Evolutionary conservation across 2,113 vertebrate species (phyloP).

Genomic region (Phrynosoma blainvillii): DNA sequence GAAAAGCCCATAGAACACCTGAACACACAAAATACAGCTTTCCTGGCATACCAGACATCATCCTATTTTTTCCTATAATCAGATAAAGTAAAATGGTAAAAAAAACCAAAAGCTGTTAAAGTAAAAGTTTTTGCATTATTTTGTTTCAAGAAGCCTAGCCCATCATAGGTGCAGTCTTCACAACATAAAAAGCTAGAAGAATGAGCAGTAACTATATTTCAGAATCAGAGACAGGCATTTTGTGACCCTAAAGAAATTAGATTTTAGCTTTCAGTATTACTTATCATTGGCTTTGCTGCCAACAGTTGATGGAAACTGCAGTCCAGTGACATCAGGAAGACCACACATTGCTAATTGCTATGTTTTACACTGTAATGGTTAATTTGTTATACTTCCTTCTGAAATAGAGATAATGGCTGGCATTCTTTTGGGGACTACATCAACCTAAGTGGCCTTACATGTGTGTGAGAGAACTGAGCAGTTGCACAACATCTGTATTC

Average conservation of each 20-base stretch:
- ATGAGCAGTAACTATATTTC: not conserved
- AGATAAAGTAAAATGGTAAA: not conserved
- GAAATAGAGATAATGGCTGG: no score
- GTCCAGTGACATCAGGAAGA: no score
- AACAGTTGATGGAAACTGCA: no score
- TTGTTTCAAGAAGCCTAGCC: conserved; percentile 1
- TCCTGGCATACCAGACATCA: not conserved
- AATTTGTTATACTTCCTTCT: no score
- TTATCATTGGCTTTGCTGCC: not conserved
- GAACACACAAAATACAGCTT: not conserved
- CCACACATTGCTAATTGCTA: no score
- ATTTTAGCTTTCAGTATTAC: not conserved
- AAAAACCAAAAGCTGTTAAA: not conserved
- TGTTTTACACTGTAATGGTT: no score
- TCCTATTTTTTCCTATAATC: not conserved
- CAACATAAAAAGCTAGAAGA: not conserved
- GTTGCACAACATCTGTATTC: no score
- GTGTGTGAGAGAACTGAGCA: no score
- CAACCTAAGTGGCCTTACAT: no score
- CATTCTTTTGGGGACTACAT: no score
- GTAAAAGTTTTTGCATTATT: not conserved
- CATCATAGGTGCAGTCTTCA: not conserved
- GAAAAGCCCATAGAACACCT: not conserved
- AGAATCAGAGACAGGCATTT: not conserved
- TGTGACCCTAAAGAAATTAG: not conserved